Base-by-base conservation (phyloP, 2,888 invertebrate genomes). In the Euphydryas editha region DNA sequence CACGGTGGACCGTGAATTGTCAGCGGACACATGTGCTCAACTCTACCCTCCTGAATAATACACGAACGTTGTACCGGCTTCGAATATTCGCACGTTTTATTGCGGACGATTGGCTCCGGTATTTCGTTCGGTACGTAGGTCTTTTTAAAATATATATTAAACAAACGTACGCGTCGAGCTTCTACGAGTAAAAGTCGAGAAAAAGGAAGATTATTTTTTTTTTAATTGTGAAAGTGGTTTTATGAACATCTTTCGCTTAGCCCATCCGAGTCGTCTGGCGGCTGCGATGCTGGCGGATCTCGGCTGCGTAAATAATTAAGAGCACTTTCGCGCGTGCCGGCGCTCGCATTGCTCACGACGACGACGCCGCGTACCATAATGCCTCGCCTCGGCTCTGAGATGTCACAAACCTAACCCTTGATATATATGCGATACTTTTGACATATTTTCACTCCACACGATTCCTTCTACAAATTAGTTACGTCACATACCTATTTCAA, bases 291-390 rank as follows among this genome's bases (percentile, higher is more conserved):
- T 82, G 78, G 64, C 81, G 76, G 73, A 81, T 81, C n/a, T n/a
- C 78, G 81, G 77, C 77, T 77, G 78, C 83, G 85, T 90, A 75
- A 88, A 90, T 90, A 90, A 90, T 90, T 89, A 87, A 90, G 85
- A 77, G 81, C 85, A 83, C 89, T 89, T 58, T 56, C 17, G 42
- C 44, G 30, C 57, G 56, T 47, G 57, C 30, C 39, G 49, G 42
- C 36, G 20, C 20, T 21, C 42, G 61, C 42, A 21, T 20, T 13
- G 47, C 49, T 47, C 49, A 30, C 21, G 21, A 5, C 60, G 49
- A 20, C 51, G 11, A 39, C 39, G 24, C 11, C 13, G 18, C n/a
- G 8, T 30, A 17, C n/a, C 20, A 8, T 24, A 46, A 56, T 57
- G 55, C 62, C 46, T 47, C 37, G 11, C 46, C 20, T n/a, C 8